Conservation (phyloP, 2,797 vertebrate genomes). For the Sciurus carolinensis region DNA sequence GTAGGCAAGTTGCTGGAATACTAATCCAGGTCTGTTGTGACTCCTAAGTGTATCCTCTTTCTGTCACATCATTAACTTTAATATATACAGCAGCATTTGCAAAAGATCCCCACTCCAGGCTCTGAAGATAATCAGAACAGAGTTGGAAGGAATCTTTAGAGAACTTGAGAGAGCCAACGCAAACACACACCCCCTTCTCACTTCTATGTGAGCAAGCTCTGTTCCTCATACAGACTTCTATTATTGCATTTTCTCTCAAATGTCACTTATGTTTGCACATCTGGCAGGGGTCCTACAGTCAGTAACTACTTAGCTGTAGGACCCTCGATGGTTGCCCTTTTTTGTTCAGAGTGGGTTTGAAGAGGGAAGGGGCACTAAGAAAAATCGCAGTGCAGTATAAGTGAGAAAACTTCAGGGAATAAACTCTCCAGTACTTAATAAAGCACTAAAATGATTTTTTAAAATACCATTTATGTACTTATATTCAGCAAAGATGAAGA, state of each 20-base stretch:
- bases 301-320: neutral
- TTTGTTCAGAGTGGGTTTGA: neutral
- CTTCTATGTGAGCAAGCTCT: conserved; percentile 5
- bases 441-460: neutral
- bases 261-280: conserved; percentile 23
- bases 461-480: conserved; percentile 17
- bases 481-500: conserved; percentile 16
- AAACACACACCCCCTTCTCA: neutral
- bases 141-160: conserved; percentile 12
- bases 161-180: neutral
- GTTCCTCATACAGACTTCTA: conserved; percentile 19
- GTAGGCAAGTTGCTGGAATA: neutral
- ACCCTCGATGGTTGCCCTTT: neutral
- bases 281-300: neutral
- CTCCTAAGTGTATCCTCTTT: neutral
- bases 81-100: conserved; percentile 8
- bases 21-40: neutral
- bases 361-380: neutral
- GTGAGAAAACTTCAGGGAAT: neutral
- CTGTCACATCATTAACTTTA: neutral
- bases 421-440: neutral
- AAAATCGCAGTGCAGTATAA: neutral
- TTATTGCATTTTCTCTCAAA: neutral
- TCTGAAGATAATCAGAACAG: conserved; percentile 48
- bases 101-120: conserved; percentile 31